Percentiles rank a stretch among this genome's conserved stretches.
Evolutionary conservation across 92 coral and sea anemone genomes (phyloP).

Genomic region (Desmophyllum pertusum): DNA sequence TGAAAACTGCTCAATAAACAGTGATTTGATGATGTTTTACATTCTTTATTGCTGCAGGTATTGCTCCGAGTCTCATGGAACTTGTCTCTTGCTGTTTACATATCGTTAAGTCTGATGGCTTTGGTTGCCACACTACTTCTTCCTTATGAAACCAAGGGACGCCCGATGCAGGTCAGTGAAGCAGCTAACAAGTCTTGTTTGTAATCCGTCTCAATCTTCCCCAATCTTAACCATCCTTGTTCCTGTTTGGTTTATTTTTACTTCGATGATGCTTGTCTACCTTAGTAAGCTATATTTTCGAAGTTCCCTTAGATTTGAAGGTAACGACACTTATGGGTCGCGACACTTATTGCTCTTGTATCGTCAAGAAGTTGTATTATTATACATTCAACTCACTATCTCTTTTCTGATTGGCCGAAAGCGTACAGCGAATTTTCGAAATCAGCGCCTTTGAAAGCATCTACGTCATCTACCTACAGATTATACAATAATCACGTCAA

Average conservation of each 20-base stretch:
- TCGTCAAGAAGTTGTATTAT: neutral
- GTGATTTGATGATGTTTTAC: neutral
- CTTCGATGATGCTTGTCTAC: neutral
- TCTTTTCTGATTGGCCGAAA: too few relatives aligned
- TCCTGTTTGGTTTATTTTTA: neutral
- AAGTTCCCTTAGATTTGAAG: neutral
- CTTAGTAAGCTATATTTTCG: neutral
- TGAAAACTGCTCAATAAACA: neutral
- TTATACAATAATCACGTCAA: too few relatives aligned
- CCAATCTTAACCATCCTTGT: neutral
- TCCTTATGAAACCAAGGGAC: conserved; percentile 90
- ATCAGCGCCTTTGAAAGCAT: too few relatives aligned
- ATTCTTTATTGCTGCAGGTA: conserved; percentile 54
- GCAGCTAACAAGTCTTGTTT: neutral
- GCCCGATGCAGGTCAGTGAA: conserved; percentile 85
- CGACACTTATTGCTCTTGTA: too few relatives aligned
- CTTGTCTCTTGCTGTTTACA: conserved; percentile 75
- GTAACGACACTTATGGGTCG: too few relatives aligned
- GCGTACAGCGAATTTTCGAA: too few relatives aligned
- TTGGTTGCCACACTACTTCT: conserved; percentile 78
- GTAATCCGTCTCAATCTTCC: neutral
- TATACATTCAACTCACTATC: too few relatives aligned
- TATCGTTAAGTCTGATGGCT: conserved; percentile 63
- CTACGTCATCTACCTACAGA: too few relatives aligned
- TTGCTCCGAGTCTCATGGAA: conserved; percentile 73